Conservation (phyloP, 1,140 invertebrate genomes). For the Saccostrea glomerata region DNA sequence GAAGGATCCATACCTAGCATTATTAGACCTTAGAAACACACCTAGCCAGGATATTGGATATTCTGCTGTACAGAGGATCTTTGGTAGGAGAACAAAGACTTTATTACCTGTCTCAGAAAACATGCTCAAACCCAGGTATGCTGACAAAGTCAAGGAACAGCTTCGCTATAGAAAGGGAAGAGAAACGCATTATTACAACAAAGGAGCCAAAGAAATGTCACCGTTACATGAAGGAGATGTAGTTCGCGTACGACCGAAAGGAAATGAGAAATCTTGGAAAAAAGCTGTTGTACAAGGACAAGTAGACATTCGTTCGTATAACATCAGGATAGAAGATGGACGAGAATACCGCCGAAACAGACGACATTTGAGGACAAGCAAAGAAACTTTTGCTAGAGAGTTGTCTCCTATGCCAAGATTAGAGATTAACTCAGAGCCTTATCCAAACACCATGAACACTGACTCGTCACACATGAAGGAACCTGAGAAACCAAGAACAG, state of each 20-base stretch:
- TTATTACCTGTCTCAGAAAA: constrained; percentile 43
- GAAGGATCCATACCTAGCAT: too few relatives aligned
- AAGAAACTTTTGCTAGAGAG: too few relatives aligned
- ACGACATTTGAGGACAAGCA: too few relatives aligned
- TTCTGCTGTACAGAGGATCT: constrained; percentile 46
- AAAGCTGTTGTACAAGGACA: too few relatives aligned
- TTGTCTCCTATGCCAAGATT: too few relatives aligned
- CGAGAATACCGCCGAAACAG: too few relatives aligned
- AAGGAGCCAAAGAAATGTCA: constrained; percentile 22
- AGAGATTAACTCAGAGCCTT: too few relatives aligned
- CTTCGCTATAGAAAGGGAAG: constrained; percentile 26
- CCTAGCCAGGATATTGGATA: constrained; percentile 44
- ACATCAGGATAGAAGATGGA: background rate
- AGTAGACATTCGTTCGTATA: constrained; percentile 35
- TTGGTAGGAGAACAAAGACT: constrained; percentile 25
- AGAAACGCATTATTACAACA: constrained; percentile 25
- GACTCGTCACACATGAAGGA: constrained; percentile 6
- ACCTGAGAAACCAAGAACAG: background rate
- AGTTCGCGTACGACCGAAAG: constrained; percentile 44
- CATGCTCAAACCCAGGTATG: background rate
- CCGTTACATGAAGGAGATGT: constrained; percentile 40
- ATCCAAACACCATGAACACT: background rate
- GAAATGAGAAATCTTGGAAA: constrained; percentile 31
- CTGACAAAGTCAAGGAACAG: constrained; percentile 26
- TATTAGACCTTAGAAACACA: constrained; percentile 51